Percentiles rank a stretch among this genome's conserved stretches.
These are phyloP conservation scores for Phaetusa simplex DNA, from an alignment of 2,113 vertebrate species.

Conservation along the genomic window DNA sequence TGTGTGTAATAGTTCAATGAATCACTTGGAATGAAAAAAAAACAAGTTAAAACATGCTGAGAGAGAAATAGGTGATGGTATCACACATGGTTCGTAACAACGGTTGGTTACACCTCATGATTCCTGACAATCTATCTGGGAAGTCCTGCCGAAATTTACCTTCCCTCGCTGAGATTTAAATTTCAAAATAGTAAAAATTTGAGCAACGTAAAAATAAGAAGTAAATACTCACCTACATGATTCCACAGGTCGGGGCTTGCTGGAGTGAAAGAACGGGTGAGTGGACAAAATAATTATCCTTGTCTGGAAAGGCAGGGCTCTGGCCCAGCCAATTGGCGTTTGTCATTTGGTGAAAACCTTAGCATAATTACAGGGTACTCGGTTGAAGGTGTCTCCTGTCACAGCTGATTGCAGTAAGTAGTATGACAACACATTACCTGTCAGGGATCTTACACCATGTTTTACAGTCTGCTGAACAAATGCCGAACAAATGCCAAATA, in stretches of 20 bases:
- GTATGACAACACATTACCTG: not conserved
- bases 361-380: constrained; percentile 44
- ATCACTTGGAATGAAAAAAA: not conserved
- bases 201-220: not conserved
- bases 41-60: not conserved
- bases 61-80: not conserved
- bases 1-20: not conserved
- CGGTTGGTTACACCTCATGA: not conserved
- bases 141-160: not conserved
- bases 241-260: not conserved
- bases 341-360: constrained; percentile 18
- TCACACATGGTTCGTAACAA: not conserved
- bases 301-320: constrained; percentile 36
- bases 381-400: constrained; percentile 13
- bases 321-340: constrained; percentile 33
- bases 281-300: constrained; percentile 15
- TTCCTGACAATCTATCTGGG: not conserved
- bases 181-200: not conserved
- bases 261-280: constrained; percentile 18
- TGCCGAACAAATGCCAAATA: not conserved
- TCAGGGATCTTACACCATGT: not conserved
- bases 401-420: not conserved
- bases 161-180: not conserved
- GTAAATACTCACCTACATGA: constrained; percentile 33
- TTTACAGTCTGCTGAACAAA: not conserved